A percentile compares a stretch with the other conserved stretches of the same genome.
phyloP scores from a whole-genome alignment of 2,888 invertebrate genomes.

The Cantharis rustica region DNA sequence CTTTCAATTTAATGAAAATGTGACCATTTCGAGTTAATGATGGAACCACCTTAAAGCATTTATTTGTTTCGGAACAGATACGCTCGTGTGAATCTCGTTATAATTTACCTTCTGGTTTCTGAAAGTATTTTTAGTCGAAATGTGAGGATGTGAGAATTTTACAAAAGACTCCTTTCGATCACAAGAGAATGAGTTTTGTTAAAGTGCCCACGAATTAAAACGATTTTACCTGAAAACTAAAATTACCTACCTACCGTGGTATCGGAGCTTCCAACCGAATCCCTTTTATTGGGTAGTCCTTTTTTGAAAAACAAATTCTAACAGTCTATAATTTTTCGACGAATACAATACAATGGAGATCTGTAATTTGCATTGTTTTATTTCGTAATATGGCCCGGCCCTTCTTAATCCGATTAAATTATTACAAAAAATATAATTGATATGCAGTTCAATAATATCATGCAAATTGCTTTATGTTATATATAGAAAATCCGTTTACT shows the following conservation, averaged over 20 bases:
- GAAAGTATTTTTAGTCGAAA: not conserved
- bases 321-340: not conserved
- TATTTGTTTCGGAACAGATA: not conserved
- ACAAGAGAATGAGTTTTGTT: not conserved
- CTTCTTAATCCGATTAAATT: constrained; percentile 26
- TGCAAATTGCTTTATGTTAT: constrained; percentile 42
- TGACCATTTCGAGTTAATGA: too few relatives aligned
- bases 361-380: not conserved
- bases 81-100: not conserved
- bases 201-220: not conserved
- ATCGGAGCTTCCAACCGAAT: not conserved
- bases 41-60: not conserved
- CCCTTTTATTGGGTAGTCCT: not conserved
- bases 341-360: not conserved
- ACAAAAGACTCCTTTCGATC: not conserved
- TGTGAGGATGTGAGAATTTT: not conserved
- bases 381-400: not conserved
- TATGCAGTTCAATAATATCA: constrained; percentile 35
- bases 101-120: not conserved
- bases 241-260: not conserved
- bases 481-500: constrained; percentile 40
- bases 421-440: constrained; percentile 33
- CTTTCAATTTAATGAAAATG: too few relatives aligned
- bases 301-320: not conserved
- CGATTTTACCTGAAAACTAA: not conserved